phyloP scores from a whole-genome alignment of 92 coral and sea anemone genomes.

The Phenganax marumi region DNA sequence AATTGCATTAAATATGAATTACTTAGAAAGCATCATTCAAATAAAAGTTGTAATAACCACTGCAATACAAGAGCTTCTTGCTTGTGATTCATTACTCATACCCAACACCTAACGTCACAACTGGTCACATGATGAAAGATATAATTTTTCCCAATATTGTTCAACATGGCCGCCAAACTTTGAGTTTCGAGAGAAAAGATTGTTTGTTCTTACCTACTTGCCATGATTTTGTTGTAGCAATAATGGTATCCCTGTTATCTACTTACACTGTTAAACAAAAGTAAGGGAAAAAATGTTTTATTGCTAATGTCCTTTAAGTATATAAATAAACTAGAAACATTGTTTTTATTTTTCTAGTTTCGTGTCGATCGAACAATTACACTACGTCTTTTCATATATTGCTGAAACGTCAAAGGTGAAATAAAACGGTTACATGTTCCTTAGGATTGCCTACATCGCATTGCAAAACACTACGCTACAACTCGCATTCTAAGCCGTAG shows the following conservation, averaged over 20 bases:
- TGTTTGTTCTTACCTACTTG: neutral
- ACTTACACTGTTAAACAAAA: neutral
- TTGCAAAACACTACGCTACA: too few relatives aligned
- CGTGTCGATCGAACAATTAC: too few relatives aligned
- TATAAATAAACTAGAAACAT: too few relatives aligned
- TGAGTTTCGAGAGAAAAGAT: neutral
- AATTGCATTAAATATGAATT: neutral
- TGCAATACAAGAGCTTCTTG: neutral
- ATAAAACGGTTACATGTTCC: too few relatives aligned
- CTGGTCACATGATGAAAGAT: neutral
- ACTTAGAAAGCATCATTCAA: neutral
- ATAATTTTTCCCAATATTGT: neutral
- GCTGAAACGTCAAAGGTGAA: too few relatives aligned
- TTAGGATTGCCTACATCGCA: too few relatives aligned
- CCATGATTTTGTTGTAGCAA: neutral
- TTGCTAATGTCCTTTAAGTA: conserved; percentile 12
- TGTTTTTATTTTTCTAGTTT: too few relatives aligned
- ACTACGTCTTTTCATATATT: too few relatives aligned
- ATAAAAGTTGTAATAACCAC: neutral
- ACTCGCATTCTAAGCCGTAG: too few relatives aligned
- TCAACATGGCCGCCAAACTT: conserved; percentile 3
- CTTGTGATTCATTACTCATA: neutral
- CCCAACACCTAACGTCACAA: conserved; percentile 17
- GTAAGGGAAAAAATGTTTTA: neutral
- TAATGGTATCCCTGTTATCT: neutral